These are phyloP conservation scores for Pterostichus niger DNA, from an alignment of 2,888 invertebrate genomes.

Conservation along the genomic window DNA sequence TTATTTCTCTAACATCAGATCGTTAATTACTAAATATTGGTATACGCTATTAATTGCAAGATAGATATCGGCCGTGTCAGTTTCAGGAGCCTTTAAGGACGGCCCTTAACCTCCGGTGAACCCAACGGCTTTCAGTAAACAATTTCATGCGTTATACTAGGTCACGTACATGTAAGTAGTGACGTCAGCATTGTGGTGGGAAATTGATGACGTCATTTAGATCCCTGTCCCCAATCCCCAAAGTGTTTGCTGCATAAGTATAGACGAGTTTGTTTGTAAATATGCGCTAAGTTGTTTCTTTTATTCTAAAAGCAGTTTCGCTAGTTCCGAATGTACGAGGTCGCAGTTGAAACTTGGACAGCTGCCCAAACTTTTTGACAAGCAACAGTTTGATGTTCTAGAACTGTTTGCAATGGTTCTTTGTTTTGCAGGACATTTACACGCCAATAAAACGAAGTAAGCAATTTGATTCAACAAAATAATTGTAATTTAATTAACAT, in stretches of 20 bases:
- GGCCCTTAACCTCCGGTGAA: slow-evolving; percentile 45
- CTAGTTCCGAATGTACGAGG: background rate
- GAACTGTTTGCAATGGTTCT: slow-evolving; percentile 2
- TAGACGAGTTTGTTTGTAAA: slow-evolving; percentile 8
- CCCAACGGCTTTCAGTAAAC: background rate
- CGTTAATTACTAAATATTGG: slow-evolving; percentile 38
- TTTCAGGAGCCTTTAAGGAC: slow-evolving; percentile 21
- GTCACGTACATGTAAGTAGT: slow-evolving; percentile 38
- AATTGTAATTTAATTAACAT: no score
- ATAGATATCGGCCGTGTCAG: slow-evolving; percentile 39
- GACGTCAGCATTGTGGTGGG: background rate
- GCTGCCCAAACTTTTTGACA: slow-evolving; percentile 34
- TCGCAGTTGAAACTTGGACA: slow-evolving; percentile 13
- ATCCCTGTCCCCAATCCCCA: background rate
- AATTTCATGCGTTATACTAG: slow-evolving; percentile 26
- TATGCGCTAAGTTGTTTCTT: slow-evolving; percentile 4
- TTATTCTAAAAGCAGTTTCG: background rate
- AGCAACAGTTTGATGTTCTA: slow-evolving; percentile 17
- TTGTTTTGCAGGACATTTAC: slow-evolving; percentile 2
- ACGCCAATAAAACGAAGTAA: background rate
- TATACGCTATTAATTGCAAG: slow-evolving; percentile 26
- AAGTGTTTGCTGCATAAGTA: background rate
- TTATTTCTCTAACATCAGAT: slow-evolving; percentile 7
- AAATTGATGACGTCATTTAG: slow-evolving; percentile 12
- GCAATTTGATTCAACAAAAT: no score